Conservation (phyloP, 2,888 invertebrate species). For the Aleiodes leptofemur region DNA sequence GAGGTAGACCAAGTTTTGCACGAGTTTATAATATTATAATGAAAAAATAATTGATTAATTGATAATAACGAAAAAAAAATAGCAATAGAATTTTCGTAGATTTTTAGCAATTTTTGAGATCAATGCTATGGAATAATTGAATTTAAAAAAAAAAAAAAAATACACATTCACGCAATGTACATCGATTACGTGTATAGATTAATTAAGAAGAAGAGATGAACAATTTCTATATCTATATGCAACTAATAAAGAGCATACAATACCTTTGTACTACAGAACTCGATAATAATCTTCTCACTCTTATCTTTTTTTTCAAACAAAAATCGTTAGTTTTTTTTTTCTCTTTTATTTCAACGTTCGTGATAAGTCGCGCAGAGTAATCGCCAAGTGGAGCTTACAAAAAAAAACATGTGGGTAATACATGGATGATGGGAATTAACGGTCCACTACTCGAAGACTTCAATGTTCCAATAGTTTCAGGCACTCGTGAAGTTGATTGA, state of each 20-base stretch:
- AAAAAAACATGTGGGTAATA: neutral
- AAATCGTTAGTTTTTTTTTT: neutral
- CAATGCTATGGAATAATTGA: neutral
- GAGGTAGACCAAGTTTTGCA: slow-evolving; percentile 23
- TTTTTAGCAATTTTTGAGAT: slow-evolving; percentile 10
- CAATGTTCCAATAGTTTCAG: slow-evolving; percentile 3
- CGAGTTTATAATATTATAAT: slow-evolving; percentile 14
- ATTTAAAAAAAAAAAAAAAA: neutral
- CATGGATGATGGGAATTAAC: slow-evolving; percentile 15
- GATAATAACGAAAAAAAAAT: neutral
- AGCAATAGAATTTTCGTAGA: slow-evolving; percentile 5
- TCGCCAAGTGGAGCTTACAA: slow-evolving; percentile 2
- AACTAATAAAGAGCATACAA: slow-evolving; percentile 16
- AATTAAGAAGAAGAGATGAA: slow-evolving; percentile 1
- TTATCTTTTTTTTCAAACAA: slow-evolving; percentile 7
- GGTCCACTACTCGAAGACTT: slow-evolving; percentile 5
- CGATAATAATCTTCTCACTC: slow-evolving; percentile 3
- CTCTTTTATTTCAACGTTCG: slow-evolving; percentile 1
- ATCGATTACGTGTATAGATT: slow-evolving; percentile 8
- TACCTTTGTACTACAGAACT: slow-evolving; percentile 30
- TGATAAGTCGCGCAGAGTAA: slow-evolving; percentile 1
- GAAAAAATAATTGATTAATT: slow-evolving; percentile 5
- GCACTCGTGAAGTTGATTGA: slow-evolving; percentile 3
- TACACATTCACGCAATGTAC: slow-evolving; percentile 13
- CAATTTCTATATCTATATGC: slow-evolving; percentile 21